phyloP scores from a whole-genome alignment of 2,888 invertebrate genomes.

The Antheraea assamensis region DNA sequence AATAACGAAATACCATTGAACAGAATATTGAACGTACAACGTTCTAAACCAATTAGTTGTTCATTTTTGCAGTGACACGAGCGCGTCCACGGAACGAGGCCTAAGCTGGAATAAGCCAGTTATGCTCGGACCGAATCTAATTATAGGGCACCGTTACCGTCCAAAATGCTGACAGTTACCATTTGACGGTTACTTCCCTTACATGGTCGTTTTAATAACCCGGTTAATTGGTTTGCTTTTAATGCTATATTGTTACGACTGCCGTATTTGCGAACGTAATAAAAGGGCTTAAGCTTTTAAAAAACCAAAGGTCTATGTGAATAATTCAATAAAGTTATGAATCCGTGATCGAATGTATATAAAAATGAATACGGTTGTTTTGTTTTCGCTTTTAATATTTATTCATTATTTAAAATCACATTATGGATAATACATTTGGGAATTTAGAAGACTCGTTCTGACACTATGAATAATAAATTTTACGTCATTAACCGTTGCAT shows the following conservation, averaged over 20 bases:
- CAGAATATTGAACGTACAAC: conserved; percentile 70
- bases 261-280: background rate
- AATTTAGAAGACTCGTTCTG: conserved; percentile 69
- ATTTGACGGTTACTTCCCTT: conserved; percentile 63
- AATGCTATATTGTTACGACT: conserved; percentile 17
- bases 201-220: conserved; percentile 58
- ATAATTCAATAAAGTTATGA: conserved; percentile 77
- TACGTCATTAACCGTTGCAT: background rate
- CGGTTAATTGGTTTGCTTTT: conserved; percentile 68
- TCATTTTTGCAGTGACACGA: conserved; percentile 76
- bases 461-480: background rate
- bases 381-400: conserved; percentile 76
- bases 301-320: conserved; percentile 56
- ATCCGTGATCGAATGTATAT: conserved; percentile 68
- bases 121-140: conserved; percentile 78
- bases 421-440: conserved; percentile 71
- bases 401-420: conserved; percentile 80
- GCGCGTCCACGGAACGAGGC: conserved; percentile 62
- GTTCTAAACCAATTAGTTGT: conserved; percentile 80
- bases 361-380: conserved; percentile 75
- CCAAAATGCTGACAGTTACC: conserved; percentile 76
- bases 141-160: conserved; percentile 74
- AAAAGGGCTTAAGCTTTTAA: conserved; percentile 27
- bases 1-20: conserved; percentile 55
- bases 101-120: conserved; percentile 79